phyloP scores from a whole-genome alignment of 2,113 vertebrate genomes.

The Chaetorhynchus papuensis region DNA sequence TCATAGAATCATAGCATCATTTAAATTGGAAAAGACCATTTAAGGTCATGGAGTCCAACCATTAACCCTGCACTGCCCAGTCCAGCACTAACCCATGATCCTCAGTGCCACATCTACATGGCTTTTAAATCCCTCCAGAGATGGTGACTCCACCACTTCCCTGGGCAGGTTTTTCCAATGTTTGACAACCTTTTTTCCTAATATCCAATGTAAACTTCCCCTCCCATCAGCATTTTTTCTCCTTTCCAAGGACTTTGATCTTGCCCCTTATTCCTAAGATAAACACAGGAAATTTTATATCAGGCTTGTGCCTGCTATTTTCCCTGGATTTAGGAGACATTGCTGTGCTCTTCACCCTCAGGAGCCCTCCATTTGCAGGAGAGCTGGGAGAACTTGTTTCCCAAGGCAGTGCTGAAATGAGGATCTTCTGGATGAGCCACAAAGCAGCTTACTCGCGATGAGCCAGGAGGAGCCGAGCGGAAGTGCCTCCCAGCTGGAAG shows the following conservation, averaged over 20 bases:
- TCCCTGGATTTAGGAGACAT: neutral
- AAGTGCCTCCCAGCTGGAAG: conserved; percentile 39
- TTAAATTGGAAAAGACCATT: neutral
- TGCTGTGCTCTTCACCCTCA: neutral
- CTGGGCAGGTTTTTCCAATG: neutral
- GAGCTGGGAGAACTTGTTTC: neutral
- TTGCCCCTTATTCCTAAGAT: neutral
- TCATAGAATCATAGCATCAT: neutral
- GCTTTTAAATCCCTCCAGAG: neutral
- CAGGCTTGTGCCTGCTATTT: neutral
- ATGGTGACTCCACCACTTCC: neutral
- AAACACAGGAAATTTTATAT: neutral
- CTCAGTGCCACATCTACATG: neutral
- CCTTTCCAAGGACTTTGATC: neutral
- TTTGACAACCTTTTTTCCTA: neutral
- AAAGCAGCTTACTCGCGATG: conserved; percentile 21
- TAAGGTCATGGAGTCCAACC: neutral
- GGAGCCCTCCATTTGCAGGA: neutral
- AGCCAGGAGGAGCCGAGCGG: conserved; percentile 14
- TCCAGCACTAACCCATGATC: neutral
- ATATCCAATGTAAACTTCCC: neutral
- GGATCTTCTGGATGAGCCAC: conserved; percentile 10
- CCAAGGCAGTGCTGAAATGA: neutral
- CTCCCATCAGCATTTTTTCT: neutral
- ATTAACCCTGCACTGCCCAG: neutral